Evolutionary conservation across 2,113 vertebrate genomes (phyloP), one percentile per base, ranked within the genome.

Genomic region (Blennius ocellaris): DNA sequence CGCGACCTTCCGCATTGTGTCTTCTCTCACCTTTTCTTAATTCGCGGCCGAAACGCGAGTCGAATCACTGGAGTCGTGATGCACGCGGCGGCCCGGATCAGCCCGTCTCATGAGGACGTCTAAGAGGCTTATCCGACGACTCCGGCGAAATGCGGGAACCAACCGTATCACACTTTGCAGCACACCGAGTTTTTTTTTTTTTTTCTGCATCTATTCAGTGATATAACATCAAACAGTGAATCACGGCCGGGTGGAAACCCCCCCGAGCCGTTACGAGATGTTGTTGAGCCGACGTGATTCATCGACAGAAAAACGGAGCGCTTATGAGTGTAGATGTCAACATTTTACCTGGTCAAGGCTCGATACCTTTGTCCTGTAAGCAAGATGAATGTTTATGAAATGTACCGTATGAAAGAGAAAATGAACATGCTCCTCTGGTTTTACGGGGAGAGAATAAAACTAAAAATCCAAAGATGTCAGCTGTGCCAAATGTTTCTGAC

Each of bases 111-210:
- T 1, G 82, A 85, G 80, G 58, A 69, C 67, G 30, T 56, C 56
- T 78, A 80, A 75, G 73, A 75, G 15, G 71, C 79, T 80, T 73
- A 66, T 69, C 21, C 40, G 10, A 14, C 57, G 41, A 54, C 21
- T 52, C 36, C 0, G 43, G 5, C 55, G 60, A 49, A 12, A 7
- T 43, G 45, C 40, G 37, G 51, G 51, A 69, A 62, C 15, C 14
- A 21, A 11, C 44, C 3, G 3, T 7, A 38, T 76, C 64, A 37
- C 36, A 38, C 21, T 39, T 57, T 12, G 51, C 54, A 58, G 21
- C 45, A 15, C 61, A 4, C 3, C 51, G 48, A 58, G 21, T 65
- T 30, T 30, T 30, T 30, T 11, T n/a, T n/a, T n/a, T n/a, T n/a
- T 11, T 11, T 7, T 30, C 47, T 56, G 72, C 63, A 62, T 75